Conservation (phyloP, 1,140 invertebrate species). For the Drosophila equinoxialis region DNA sequence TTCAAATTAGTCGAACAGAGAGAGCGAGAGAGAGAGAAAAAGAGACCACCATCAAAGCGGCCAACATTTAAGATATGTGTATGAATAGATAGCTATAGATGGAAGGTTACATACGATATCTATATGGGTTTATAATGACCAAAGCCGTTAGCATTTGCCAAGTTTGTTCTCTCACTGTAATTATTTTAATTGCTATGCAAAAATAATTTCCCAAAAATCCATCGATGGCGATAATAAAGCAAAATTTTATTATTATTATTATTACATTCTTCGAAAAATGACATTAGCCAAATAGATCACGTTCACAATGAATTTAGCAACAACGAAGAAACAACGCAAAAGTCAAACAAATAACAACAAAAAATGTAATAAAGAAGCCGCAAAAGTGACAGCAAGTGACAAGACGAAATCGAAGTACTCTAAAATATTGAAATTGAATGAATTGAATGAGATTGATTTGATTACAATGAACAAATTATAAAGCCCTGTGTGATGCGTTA, state of each 20-base stretch:
- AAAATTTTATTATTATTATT: no score
- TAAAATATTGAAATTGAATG: not conserved
- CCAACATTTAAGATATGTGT: slow-evolving; percentile 9
- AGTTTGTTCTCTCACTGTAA: slow-evolving; percentile 51
- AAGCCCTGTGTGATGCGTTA: no score
- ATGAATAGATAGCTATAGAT: not conserved
- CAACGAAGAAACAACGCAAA: not conserved
- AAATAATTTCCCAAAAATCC: slow-evolving; percentile 1
- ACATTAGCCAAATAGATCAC: slow-evolving; percentile 62
- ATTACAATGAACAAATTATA: no score
- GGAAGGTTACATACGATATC: not conserved
- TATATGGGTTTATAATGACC: slow-evolving; percentile 64
- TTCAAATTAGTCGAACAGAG: slow-evolving; percentile 58
- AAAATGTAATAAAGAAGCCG: slow-evolving; percentile 45
- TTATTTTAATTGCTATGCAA: slow-evolving; percentile 40
- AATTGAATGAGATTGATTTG: not conserved
- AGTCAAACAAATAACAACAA: slow-evolving; percentile 43
- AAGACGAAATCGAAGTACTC: slow-evolving; percentile 22
- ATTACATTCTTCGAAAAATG: slow-evolving; percentile 48
- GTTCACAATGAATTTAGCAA: slow-evolving; percentile 38
- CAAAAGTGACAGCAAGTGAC: slow-evolving; percentile 34
- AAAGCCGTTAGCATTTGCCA: slow-evolving; percentile 46
- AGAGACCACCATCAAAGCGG: slow-evolving; percentile 58
- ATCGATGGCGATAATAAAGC: not conserved
- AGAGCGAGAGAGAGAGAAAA: slow-evolving; percentile 6